These are phyloP conservation scores for Equus quagga DNA, from an alignment of 2,113 vertebrate genomes.

Conservation along the genomic window DNA sequence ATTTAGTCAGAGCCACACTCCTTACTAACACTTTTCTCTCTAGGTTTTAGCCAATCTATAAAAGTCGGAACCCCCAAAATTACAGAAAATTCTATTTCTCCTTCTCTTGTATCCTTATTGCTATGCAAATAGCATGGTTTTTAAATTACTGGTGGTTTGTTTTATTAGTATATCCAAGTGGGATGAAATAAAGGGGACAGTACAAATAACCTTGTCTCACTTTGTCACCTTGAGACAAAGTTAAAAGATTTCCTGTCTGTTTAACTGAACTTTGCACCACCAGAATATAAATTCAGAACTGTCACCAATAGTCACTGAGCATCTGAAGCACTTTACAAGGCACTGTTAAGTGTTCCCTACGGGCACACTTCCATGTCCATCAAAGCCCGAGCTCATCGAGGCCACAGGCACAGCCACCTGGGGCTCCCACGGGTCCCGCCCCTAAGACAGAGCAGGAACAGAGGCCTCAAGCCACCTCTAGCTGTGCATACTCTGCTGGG, in stretches of 20 bases:
- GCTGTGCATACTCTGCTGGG: neutral
- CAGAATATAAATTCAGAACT: neutral
- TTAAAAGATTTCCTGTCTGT: neutral
- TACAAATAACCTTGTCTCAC: neutral
- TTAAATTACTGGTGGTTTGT: neutral
- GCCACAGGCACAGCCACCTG: neutral
- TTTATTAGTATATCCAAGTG: neutral
- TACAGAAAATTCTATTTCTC: neutral
- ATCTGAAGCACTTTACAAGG: neutral
- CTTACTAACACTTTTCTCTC: neutral
- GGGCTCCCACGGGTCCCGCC: fast-evolving
- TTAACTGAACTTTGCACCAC: neutral
- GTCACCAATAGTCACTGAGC: neutral
- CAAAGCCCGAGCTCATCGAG: neutral
- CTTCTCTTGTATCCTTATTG: neutral
- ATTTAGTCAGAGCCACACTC: neutral
- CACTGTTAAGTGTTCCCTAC: neutral
- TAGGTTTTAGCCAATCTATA: too few relatives aligned
- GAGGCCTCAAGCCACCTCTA: neutral
- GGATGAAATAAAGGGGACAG: neutral
- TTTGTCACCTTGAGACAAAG: neutral
- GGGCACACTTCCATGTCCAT: neutral
- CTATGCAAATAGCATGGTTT: neutral
- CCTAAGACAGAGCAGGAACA: too few relatives aligned
- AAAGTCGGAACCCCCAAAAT: neutral